phyloP scores from a whole-genome alignment of 2,113 vertebrate species.

The Embiotoca jacksoni region DNA sequence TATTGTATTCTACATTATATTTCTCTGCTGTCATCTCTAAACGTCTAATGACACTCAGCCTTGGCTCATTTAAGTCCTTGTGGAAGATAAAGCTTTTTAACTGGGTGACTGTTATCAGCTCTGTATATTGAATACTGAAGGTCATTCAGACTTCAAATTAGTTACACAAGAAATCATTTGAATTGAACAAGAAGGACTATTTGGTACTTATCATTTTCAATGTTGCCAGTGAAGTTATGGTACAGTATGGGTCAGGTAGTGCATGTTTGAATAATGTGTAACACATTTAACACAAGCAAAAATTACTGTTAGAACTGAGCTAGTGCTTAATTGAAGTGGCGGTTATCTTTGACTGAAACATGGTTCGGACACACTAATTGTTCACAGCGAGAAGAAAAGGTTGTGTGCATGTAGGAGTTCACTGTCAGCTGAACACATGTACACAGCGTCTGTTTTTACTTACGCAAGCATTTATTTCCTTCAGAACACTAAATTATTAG shows the following conservation, averaged over 20 bases:
- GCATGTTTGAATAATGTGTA: too few relatives aligned
- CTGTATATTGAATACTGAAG: too few relatives aligned
- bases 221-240: too few relatives aligned
- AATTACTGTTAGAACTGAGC: neutral
- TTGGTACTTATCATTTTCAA: too few relatives aligned
- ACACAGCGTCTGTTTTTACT: neutral
- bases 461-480: neutral
- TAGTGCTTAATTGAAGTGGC: neutral
- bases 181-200: too few relatives aligned
- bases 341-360: neutral
- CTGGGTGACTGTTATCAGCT: too few relatives aligned
- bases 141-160: too few relatives aligned
- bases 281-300: neutral
- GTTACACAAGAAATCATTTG: too few relatives aligned
- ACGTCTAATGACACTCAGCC: constrained; percentile 3
- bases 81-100: neutral
- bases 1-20: neutral
- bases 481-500: too few relatives aligned
- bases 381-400: neutral
- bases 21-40: constrained; percentile 1
- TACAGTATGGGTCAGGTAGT: too few relatives aligned
- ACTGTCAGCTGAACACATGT: neutral
- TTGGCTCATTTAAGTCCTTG: constrained; percentile 1
- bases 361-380: neutral
- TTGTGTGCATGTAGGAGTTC: neutral